These are phyloP conservation scores for Orientallactaga bullata DNA, from an alignment of 2,113 vertebrate species.

Conservation along the genomic window DNA sequence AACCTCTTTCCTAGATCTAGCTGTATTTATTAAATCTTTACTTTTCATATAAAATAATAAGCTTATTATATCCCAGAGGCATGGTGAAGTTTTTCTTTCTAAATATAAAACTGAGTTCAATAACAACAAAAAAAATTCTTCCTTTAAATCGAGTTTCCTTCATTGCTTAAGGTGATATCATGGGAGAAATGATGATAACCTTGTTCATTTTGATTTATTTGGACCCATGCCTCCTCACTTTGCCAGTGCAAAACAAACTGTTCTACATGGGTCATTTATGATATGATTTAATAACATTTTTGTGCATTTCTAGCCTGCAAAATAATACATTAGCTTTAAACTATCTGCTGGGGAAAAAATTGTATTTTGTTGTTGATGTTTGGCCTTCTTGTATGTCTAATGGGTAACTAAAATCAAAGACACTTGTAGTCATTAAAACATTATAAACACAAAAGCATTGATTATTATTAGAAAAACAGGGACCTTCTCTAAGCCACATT, in stretches of 20 bases:
- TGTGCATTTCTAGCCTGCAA: constrained; percentile 76
- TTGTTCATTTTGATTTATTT: constrained; percentile 87
- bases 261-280: constrained; percentile 85
- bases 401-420: constrained; percentile 78
- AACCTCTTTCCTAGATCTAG: constrained; percentile 50
- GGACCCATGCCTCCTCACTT: constrained; percentile 75
- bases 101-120: constrained; percentile 70
- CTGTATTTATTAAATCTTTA: constrained; percentile 70
- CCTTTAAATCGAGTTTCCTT: constrained; percentile 80
- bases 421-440: constrained; percentile 53
- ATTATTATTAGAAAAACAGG: constrained; percentile 59
- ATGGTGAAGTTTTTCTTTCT: constrained; percentile 63
- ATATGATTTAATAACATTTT: constrained; percentile 86
- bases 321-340: constrained; percentile 77
- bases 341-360: constrained; percentile 55
- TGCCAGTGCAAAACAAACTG: constrained; percentile 85
- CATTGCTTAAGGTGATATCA: constrained; percentile 80
- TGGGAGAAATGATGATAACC: constrained; percentile 83
- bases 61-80: constrained; percentile 40
- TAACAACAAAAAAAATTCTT: constrained; percentile 71
- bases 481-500: constrained; percentile 45
- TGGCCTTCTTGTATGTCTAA: constrained; percentile 65
- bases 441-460: constrained; percentile 45
- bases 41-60: constrained; percentile 67
- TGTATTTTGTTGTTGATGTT: background rate